Base-by-base conservation (phyloP, 2,797 vertebrate species). In the Enteromius paludinosus region DNA sequence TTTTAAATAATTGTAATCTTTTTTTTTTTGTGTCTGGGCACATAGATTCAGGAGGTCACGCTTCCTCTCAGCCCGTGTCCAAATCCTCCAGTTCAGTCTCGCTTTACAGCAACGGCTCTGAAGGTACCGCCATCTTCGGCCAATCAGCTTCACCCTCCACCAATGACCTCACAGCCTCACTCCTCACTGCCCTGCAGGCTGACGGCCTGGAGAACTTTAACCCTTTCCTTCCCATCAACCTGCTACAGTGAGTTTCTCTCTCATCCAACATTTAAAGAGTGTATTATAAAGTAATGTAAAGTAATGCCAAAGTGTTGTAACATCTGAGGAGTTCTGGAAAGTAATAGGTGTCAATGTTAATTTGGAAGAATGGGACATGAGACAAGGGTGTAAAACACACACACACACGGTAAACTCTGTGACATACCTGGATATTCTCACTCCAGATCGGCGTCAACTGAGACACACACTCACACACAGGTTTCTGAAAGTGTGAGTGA, bases 81-180 rank as follows among this genome's bases (percentile, higher is more conserved):
- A 94, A 95, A 87, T 95, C 95, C 38, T 95, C 95, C 82, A 96
- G 95, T 89, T 95, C 95, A 1, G 89, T 94, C 65, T 96, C 95
- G 25, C 87, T 96, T 81, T 95, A 95, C 90, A 95, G 95, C 68
- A 94, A 92, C 0, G 92, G 94, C 18, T 96, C 95, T 1, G 95
- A 96, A 25, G 94, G 94, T 66, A 94, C 93, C 0, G 92, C 93
- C 59, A 90, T 94, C 49, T 94, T 96, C 28, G 93, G 95, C 69
- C 94, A 95, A n/a, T 95, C 94, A n/a, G 94, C 90, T 10, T 96
- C 95, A 1, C 95, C 95, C 73, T 95, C 95, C 47, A 94, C 92
- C 66, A 95, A 93, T 4, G 94, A 95, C 89, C 87, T 96, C 88
- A 93, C 94, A 1, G 90, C 93, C 0, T 95, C 95, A 18, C 90